A percentile compares a stretch with the other conserved stretches of the same genome.
Conservation (phyloP, 2,797 vertebrate genomes). For the Florisuga fusca region DNA sequence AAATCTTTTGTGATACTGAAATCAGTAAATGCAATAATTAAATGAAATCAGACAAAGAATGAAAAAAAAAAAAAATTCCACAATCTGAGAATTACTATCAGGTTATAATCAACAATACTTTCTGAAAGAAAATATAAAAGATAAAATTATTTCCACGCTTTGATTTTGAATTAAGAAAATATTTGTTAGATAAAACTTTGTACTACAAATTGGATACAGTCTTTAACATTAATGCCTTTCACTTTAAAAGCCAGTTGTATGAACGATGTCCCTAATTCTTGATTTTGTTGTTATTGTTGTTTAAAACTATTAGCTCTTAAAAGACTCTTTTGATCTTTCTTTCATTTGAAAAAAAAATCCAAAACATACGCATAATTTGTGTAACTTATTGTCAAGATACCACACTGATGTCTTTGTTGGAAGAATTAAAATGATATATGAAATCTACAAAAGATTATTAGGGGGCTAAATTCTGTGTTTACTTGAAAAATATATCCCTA, state of each 20-base stretch:
- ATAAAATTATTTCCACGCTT: neutral
- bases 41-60: neutral
- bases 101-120: neutral
- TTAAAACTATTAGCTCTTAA: neutral
- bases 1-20: neutral
- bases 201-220: neutral
- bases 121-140: neutral
- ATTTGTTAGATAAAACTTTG: neutral
- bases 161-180: neutral
- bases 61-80: neutral
- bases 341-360: neutral
- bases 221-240: neutral
- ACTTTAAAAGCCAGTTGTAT: neutral
- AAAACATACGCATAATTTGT: fast-evolving
- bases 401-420: neutral
- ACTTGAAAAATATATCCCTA: neutral
- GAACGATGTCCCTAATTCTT: neutral
- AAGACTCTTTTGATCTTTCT: neutral
- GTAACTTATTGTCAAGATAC: neutral
- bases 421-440: neutral
- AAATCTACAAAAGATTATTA: neutral
- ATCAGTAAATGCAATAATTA: neutral
- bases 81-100: neutral
- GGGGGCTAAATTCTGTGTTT: neutral
- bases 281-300: neutral